Evolutionary conservation across 2,113 vertebrate genomes (phyloP), one percentile per base, ranked within the genome.

Genomic region (Mohoua ochrocephala): DNA sequence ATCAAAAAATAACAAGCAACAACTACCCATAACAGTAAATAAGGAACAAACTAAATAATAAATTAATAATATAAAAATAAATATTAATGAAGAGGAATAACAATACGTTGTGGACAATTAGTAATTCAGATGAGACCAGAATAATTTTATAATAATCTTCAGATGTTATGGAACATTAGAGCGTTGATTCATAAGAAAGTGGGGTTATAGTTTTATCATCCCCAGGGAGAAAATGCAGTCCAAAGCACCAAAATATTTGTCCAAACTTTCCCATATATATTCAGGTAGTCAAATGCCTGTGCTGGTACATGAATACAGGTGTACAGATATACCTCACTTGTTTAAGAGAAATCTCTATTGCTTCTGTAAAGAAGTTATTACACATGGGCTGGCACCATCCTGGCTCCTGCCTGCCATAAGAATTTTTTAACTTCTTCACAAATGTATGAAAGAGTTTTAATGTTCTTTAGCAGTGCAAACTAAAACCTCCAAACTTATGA

Each of bases 191-290:
- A 2, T 24, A 41, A 20, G 10, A 31, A 84, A 75, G 5, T 35
- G 35, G 6, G 27, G 14, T 52, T 73, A 39, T 5, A 80, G 10
- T 4, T 80, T 41, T 52, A 47, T 71, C 15, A 41, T 42, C 13
- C 12, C 1, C 2, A 57, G 22, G 11, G 19, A 63, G 4, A 16
- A 89, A 91, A 68, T 0, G 0, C 11, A 37, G 2, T 42, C 8
- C 9, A 39, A 71, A 52, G 3, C 31, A 39, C 20, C 9, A 68
- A 63, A 95, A 59, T 4, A 35, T 80, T 92, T 84, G 42, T 74
- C n/a, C 19, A 42, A 31, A 27, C 2, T 78, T 75, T n/a, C 8
- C 19, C 7, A 35, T n/a, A 22, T 26, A 22, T 76, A 67, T 44
- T 28, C 15, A 28, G 5, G 7, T 31, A 49, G 31, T 31, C 21